Percentiles rank a stretch among this genome's conserved stretches.
Evolutionary conservation across 2,113 vertebrate genomes (phyloP).

Genomic region (Dicrurus megarhynchus): DNA sequence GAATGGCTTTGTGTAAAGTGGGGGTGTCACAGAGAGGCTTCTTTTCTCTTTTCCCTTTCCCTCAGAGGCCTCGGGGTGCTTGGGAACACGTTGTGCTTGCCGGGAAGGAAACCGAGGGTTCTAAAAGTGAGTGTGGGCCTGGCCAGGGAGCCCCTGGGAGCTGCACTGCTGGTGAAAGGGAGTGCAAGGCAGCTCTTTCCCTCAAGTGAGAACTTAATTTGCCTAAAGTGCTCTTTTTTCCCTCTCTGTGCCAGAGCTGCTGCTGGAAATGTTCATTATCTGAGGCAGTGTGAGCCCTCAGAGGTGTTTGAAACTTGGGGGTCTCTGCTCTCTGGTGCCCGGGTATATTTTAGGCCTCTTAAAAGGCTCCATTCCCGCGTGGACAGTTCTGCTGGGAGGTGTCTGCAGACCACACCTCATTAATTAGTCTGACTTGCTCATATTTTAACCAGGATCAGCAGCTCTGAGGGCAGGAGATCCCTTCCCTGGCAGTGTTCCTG

Average conservation of each 20-base stretch:
- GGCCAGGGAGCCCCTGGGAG: background rate
- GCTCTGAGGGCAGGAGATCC: background rate
- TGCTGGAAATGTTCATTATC: background rate
- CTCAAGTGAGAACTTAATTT: background rate
- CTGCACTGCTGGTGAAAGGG: background rate
- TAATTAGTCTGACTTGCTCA: background rate
- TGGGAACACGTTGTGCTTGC: background rate
- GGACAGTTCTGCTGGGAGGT: background rate
- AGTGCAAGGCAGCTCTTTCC: background rate
- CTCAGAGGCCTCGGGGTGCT: background rate
- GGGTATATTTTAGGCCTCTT: background rate
- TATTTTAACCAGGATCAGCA: background rate
- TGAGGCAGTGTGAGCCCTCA: background rate
- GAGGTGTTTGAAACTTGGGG: background rate
- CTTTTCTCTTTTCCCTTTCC: background rate
- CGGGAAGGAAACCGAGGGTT: background rate
- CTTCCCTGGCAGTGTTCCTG: background rate
- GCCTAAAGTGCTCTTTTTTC: background rate
- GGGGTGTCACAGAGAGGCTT: background rate
- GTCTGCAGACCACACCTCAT: background rate
- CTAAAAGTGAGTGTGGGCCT: background rate
- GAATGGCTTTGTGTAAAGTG: background rate
- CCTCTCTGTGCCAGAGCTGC: background rate
- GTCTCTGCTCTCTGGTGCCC: background rate
- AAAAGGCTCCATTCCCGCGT: rapidly evolving